These are phyloP conservation scores for Champsocephalus esox DNA, from an alignment of 2,797 vertebrate genomes.

Conservation along the genomic window DNA sequence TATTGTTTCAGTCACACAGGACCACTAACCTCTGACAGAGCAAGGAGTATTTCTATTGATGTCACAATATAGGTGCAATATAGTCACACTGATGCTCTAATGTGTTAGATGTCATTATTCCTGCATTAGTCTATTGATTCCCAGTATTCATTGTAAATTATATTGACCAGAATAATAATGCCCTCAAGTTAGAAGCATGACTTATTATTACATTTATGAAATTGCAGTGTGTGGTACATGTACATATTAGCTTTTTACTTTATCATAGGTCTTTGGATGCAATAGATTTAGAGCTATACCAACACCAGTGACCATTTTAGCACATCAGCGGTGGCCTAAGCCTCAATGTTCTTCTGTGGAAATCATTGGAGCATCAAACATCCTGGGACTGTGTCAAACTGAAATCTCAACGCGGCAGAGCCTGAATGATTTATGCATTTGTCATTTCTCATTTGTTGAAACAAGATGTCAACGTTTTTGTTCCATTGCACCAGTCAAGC, in stretches of 20 bases:
- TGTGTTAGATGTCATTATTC: constrained; percentile 34
- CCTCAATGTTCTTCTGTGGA: constrained; percentile 40
- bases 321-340: constrained; percentile 43
- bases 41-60: constrained; percentile 29
- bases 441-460: constrained; percentile 87
- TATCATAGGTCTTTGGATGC: not conserved
- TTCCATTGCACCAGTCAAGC: constrained; percentile 75
- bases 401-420: constrained; percentile 72
- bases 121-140: constrained; percentile 19
- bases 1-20: constrained; percentile 67
- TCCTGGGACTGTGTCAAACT: constrained; percentile 68
- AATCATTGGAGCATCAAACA: constrained; percentile 70
- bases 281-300: constrained; percentile 15
- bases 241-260: not conserved
- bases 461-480: constrained; percentile 81
- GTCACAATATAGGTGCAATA: constrained; percentile 48
- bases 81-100: constrained; percentile 22
- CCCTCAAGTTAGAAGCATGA: not conserved
- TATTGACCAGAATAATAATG: constrained; percentile 11
- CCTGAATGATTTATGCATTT: constrained; percentile 87
- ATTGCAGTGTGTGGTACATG: not conserved
- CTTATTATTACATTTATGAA: constrained; percentile 11
- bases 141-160: constrained; percentile 9
- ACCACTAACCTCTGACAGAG: constrained; percentile 56
- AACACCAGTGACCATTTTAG: constrained; percentile 36